Base-by-base conservation (phyloP, 2,797 vertebrate species). In the Karalla daura region DNA sequence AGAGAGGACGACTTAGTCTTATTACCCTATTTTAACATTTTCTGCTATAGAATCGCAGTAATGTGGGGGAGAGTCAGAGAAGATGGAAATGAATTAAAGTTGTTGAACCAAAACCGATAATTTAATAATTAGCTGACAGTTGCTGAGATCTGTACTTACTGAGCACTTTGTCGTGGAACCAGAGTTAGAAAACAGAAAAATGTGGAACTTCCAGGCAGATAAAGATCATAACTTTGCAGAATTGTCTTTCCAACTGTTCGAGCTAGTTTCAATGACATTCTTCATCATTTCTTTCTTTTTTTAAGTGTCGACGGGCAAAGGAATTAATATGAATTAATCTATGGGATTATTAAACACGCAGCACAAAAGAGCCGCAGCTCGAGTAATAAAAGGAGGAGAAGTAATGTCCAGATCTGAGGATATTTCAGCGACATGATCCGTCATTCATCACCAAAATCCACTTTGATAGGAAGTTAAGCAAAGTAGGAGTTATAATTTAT, bases 301-400 rank as follows among this genome's bases (percentile, higher is more conserved):
- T 39, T 10, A 68, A 46, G 11, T 5, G 2, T 21, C 20, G 33
- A 17, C 35, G 11, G 5, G 13, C 14, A 14, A 28, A 4, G 20
- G 20, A 50, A 62, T 63, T 32, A 68, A 56, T 45, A 50, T n/a
- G 11, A 68, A 56, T 51, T 20, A 3, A 53, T 47, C 39, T 18
- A 36, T 24, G 27, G 60, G 11, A n/a, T 43, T 43, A 65, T 46
- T 53, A 39, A 17, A 41, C n/a, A 2, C 18, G 32, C 13, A 0
- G 15, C 49, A 70, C 18, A 56, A 32, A 51, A 36, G 18, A 65
- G 41, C 2, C 6, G 0, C n/a, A 49, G 35, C 18, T 12, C 11
- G 13, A 13, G 25, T 41, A 40, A 66, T 37, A 17, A 25, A 12
- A 13, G 5, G n/a, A 32, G 55, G 43, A 59, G 17, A 7, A n/a